Conservation (phyloP, 2,113 vertebrate species). For the Rhea pennata region DNA sequence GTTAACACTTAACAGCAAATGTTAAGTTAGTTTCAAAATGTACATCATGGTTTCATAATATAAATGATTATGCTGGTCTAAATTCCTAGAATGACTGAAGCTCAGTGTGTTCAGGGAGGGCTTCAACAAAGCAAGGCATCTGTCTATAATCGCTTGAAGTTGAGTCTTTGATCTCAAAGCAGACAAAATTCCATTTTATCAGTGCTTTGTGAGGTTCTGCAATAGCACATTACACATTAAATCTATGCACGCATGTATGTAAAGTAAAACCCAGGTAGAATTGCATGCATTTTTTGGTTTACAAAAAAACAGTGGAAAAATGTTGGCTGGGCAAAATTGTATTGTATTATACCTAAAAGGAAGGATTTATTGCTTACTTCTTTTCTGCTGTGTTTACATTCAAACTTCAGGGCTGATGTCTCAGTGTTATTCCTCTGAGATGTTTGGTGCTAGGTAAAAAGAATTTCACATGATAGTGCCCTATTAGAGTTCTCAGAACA, state of each 20-base stretch:
- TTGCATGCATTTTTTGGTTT: accelerated
- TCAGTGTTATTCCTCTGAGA: not conserved
- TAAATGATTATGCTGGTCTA: not conserved
- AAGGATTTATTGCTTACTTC: not conserved
- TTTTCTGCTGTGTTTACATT: not conserved
- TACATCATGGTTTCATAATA: not conserved
- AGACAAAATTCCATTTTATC: not conserved
- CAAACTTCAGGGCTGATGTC: not conserved
- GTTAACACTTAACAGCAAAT: not conserved
- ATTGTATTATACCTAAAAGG: not conserved
- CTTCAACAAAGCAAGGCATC: not conserved
- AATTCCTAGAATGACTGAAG: not conserved
- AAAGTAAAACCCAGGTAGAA: not conserved
- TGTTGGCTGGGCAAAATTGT: not conserved
- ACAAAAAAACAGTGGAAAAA: not conserved
- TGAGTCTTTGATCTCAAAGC: not conserved
- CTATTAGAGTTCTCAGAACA: not conserved
- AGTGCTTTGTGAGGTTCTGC: not conserved
- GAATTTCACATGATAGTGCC: not conserved
- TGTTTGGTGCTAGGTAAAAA: not conserved
- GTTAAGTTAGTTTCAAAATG: not conserved
- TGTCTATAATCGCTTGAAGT: not conserved
- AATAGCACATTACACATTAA: not conserved
- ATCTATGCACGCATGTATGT: not conserved
- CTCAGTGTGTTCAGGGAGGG: not conserved